These are phyloP conservation scores for Erythrolamprus reginae DNA, from an alignment of 2,113 vertebrate genomes.

Conservation along the genomic window DNA sequence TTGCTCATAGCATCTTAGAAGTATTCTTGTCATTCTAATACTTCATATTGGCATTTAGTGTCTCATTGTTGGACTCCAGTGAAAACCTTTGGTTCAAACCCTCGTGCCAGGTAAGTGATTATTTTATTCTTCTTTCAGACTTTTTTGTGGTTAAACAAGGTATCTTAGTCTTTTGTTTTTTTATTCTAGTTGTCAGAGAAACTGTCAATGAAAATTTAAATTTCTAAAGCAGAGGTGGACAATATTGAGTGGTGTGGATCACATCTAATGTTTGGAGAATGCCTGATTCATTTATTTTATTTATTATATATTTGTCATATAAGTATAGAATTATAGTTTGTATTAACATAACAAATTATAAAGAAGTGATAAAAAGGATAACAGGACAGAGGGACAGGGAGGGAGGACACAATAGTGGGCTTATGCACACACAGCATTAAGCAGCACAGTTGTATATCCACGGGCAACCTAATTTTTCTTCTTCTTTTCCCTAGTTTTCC, in stretches of 20 bases:
- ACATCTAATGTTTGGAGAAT: neutral
- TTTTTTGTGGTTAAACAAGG: neutral
- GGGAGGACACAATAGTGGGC: no score
- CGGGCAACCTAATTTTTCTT: neutral
- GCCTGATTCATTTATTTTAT: neutral
- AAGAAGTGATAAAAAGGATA: no score
- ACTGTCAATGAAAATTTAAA: neutral
- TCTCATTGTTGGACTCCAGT: slow-evolving; percentile 70
- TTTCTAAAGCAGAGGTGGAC: neutral
- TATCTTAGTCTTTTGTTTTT: neutral
- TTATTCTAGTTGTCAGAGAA: neutral
- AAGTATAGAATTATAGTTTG: no score
- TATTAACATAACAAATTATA: no score
- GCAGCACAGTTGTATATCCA: neutral
- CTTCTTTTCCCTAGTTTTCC: neutral
- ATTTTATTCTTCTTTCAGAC: neutral
- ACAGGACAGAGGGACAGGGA: no score
- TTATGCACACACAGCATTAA: no score
- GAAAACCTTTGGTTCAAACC: slow-evolving; percentile 61
- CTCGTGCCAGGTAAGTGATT: slow-evolving; percentile 64
- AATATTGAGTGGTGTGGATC: neutral
- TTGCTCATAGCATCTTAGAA: neutral
- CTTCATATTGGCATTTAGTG: slow-evolving; percentile 48
- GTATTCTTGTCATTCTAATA: neutral
- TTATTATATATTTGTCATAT: no score